Evolutionary conservation across 2,113 vertebrate genomes (phyloP), one percentile per base, ranked within the genome.

Genomic region (Chunga burmeisteri): DNA sequence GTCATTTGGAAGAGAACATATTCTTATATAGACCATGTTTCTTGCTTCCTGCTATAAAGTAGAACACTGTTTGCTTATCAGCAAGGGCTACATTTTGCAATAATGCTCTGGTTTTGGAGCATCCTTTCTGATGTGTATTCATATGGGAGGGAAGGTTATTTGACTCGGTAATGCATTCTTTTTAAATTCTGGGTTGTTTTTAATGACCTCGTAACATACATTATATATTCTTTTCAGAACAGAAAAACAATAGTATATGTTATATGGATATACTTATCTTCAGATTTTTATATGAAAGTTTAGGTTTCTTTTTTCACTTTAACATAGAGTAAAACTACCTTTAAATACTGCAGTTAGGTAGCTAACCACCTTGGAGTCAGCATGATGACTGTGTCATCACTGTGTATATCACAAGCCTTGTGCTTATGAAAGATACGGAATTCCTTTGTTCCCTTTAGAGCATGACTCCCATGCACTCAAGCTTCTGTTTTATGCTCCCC

Each of bases 131-230:
- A 55, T 52, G 12, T 34, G 18, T 0, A 1, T 56, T 79, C 32
- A 7, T n/a, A 65, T 2, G 7, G 11, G 20, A 77, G 79, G 9
- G 15, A 62, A 72, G 6, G 19, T 80, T 83, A 59, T 50, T 72
- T 82, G 19, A 44, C 26, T 78, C 0, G 0, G 7, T 55, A 75
- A 67, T 26, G 47, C 2, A 46, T 22, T 65, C 1, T 46, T 80
- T 85, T 75, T 66, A 13, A 75, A 58, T 72, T 62, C 18, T 11
- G 27, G 17, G 11, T 0, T 0, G 1, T 23, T 81, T 72, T 61
- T 23, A 52, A 40, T n/a, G 13, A 38, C 34, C n/a, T 4, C n/a
- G 17, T n/a, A 22, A 79, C 11, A n/a, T 1, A 0, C 46, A 70
- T 44, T 50, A 11, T 21, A 10, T 11, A 53, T 16, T 85, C 10